These are phyloP conservation scores for Tuta absoluta DNA, from an alignment of 2,888 invertebrate genomes.

Conservation along the genomic window DNA sequence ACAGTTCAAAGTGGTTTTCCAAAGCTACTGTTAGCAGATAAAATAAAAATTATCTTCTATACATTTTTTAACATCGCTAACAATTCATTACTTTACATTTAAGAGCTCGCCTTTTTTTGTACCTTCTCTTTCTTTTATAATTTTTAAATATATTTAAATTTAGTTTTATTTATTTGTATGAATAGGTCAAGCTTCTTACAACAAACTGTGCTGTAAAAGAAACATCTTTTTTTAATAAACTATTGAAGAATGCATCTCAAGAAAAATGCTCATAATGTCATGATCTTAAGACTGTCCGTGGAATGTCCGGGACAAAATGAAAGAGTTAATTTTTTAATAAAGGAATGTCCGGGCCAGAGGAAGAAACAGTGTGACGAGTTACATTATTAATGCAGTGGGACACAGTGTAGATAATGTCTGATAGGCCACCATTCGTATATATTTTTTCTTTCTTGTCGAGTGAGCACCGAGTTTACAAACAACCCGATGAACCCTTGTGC, in stretches of 20 bases:
- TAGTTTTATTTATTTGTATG: not conserved
- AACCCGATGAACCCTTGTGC: too few species aligned
- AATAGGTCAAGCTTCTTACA: not conserved
- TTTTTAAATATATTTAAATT: too few species aligned
- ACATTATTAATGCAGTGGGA: conserved; percentile 11
- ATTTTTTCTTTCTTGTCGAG: too few species aligned
- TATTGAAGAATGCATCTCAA: not conserved
- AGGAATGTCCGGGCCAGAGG: not conserved
- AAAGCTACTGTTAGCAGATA: too few species aligned
- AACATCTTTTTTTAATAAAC: conserved; percentile 3
- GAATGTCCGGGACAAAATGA: conserved; percentile 7
- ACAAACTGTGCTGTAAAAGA: not conserved
- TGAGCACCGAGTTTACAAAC: too few species aligned
- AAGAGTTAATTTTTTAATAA: conserved; percentile 20
- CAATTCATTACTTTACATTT: too few species aligned
- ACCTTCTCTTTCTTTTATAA: too few species aligned
- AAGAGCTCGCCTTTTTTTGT: too few species aligned
- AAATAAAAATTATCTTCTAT: too few species aligned
- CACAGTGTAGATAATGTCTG: not conserved
- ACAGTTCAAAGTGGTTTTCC: too few species aligned
- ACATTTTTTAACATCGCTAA: too few species aligned
- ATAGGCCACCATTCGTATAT: too few species aligned
- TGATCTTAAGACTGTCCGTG: not conserved
- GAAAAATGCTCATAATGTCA: conserved; percentile 1
- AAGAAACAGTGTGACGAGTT: conserved; percentile 14